Evolutionary conservation across 2,888 invertebrate species (phyloP), one percentile per base, ranked within the genome.

Genomic region (Pherbina coryleti): DNA sequence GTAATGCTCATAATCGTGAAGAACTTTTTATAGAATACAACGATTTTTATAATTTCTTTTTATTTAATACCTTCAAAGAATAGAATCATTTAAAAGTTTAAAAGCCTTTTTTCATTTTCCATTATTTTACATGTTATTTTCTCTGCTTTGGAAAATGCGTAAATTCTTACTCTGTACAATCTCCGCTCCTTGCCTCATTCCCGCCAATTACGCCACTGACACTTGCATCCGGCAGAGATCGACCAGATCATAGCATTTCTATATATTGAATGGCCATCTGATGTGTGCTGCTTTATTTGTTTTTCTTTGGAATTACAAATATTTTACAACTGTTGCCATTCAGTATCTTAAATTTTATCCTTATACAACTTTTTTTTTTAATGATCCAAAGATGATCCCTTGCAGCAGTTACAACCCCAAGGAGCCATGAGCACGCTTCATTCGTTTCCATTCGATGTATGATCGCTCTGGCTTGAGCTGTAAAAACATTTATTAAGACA

Each of bases 301-400:
- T 60, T 60, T 60, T 60, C 60, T 60, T 28, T 9, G 11, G 60
- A 60, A 60, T 60, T 60, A 28, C 28, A 28, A 60, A 22, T 11
- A 60, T 28, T 22, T 60, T 25, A 28, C 60, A 25, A 60, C 60
- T 60, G 60, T 60, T 60, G 22, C 60, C 9, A 60, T 60, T 60
- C 14, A 44, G 44, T 44, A 11, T 44, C 60, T 60, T 22, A 11
- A 60, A 25, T 60, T 14, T 60, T 28, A 25, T 60, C 2, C n/a
- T 60, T 28, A 60, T 11, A 11, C 1, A 28, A 19, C 28, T 28
- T 17, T 60, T 60, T 60, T 60, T 22, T 28, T 28, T 28, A 60
- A 60, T 60, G 60, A 60, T 60, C 60, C 60, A 60, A 60, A 60
- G 60, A 60, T 60, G 60, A 60, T 60, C 60, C 60, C 28, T 60